Percentiles rank a stretch among this genome's conserved stretches.
These are phyloP conservation scores for Amblyjoppa fuscipennis DNA, from an alignment of 2,888 invertebrate genomes.

Conservation along the genomic window DNA sequence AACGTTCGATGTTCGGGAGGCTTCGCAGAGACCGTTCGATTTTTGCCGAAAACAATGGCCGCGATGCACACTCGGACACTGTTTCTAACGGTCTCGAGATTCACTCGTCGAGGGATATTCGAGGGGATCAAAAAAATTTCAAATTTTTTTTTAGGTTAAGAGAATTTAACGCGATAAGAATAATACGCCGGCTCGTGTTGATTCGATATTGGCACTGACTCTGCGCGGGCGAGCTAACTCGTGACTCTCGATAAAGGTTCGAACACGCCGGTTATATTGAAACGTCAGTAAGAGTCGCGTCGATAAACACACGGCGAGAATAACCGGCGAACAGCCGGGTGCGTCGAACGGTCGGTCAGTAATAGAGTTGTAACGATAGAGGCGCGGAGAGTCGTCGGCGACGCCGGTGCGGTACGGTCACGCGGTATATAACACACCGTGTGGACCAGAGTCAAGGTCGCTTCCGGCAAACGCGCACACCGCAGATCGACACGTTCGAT, in stretches of 20 bases:
- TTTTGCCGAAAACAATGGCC: not conserved
- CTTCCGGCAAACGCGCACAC: slow-evolving; percentile 10
- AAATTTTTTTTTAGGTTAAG: not conserved
- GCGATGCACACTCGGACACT: not conserved
- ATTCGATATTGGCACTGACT: not conserved
- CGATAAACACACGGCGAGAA: not conserved
- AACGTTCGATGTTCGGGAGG: no score
- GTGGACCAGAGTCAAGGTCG: slow-evolving; percentile 66
- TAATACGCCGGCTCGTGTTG: not conserved
- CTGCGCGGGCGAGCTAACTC: not conserved
- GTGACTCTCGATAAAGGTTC: not conserved
- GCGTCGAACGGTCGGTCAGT: not conserved
- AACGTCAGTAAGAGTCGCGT: not conserved
- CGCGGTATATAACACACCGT: slow-evolving; percentile 34
- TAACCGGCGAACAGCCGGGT: not conserved
- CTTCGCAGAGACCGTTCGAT: no score
- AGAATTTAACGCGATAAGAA: not conserved
- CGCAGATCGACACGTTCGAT: not conserved
- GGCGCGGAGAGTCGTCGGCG: slow-evolving; percentile 6
- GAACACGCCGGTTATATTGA: not conserved
- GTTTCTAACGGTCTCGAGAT: not conserved
- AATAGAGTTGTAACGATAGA: slow-evolving; percentile 22
- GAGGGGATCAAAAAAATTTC: not conserved
- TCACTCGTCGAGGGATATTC: not conserved
- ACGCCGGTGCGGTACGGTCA: slow-evolving; percentile 53